These are phyloP conservation scores for Drosophila paranaensis DNA, from an alignment of 2,888 invertebrate species.

Conservation along the genomic window DNA sequence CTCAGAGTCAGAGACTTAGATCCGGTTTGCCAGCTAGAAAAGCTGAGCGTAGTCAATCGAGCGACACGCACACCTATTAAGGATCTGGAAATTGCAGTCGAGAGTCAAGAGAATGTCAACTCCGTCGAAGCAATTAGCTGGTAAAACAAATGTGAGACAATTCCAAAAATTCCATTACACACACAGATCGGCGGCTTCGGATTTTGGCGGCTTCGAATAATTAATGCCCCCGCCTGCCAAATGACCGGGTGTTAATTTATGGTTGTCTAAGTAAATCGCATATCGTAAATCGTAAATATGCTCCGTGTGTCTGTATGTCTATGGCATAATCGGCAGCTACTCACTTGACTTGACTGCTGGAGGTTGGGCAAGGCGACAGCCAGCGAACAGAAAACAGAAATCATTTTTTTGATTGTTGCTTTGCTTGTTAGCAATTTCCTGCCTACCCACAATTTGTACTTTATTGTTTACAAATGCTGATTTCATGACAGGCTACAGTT, in stretches of 20 bases:
- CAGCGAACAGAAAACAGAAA: conserved; percentile 43
- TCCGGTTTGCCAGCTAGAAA: conserved; percentile 64
- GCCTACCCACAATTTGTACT: conserved; percentile 43
- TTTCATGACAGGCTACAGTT: not conserved
- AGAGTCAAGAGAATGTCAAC: conserved; percentile 41
- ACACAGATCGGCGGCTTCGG: conserved; percentile 25
- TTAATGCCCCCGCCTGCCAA: conserved; percentile 67
- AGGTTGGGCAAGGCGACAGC: conserved; percentile 51
- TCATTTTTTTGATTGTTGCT: conserved; percentile 52
- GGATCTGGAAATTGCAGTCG: conserved; percentile 44
- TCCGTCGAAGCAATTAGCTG: conserved; percentile 58
- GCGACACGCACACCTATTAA: conserved; percentile 64
- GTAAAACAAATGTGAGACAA: conserved; percentile 69
- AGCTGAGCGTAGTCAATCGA: conserved; percentile 23
- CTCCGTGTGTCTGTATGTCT: conserved; percentile 21
- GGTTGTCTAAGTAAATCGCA: conserved; percentile 63
- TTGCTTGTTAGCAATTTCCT: conserved; percentile 73
- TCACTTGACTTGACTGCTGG: conserved; percentile 26
- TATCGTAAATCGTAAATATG: conserved; percentile 51
- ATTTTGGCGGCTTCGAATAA: conserved; percentile 57
- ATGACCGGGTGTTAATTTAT: conserved; percentile 72
- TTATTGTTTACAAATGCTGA: conserved; percentile 19
- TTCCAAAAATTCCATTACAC: conserved; percentile 61
- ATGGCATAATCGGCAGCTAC: conserved; percentile 55
- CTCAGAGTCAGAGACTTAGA: conserved; percentile 58